Conservation (phyloP, 1,140 invertebrate genomes). For the Apocrypta bakeri region DNA sequence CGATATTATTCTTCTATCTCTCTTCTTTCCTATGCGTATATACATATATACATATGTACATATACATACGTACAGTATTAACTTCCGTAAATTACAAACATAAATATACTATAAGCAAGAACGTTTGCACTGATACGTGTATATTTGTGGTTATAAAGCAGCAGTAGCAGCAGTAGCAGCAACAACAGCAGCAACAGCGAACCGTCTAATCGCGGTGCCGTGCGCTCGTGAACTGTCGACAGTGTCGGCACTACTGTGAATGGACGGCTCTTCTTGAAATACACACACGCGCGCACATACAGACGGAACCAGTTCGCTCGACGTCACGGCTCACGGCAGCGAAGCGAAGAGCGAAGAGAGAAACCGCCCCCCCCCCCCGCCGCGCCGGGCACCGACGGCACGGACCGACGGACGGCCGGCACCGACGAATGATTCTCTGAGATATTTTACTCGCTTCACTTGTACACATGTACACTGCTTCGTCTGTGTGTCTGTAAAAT, state of each 20-base stretch:
- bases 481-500: no score
- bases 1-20: no score
- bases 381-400: no score
- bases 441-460: background rate
- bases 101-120: no score
- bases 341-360: slow-evolving; percentile 7
- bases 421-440: background rate
- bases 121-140: background rate
- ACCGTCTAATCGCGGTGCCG: background rate
- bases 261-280: background rate
- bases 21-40: background rate
- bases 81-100: no score
- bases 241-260: background rate
- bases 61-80: background rate
- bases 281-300: background rate
- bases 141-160: background rate
- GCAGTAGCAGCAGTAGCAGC: no score
- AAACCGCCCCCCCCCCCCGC: slow-evolving; percentile 13
- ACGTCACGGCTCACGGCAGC: background rate
- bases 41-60: no score
- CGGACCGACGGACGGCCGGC: no score
- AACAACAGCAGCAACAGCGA: background rate
- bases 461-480: slow-evolving; percentile 38
- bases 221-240: background rate
- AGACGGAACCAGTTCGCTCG: background rate